phyloP scores from a whole-genome alignment of 2,113 vertebrate species.

The Hiodon alosoides region DNA sequence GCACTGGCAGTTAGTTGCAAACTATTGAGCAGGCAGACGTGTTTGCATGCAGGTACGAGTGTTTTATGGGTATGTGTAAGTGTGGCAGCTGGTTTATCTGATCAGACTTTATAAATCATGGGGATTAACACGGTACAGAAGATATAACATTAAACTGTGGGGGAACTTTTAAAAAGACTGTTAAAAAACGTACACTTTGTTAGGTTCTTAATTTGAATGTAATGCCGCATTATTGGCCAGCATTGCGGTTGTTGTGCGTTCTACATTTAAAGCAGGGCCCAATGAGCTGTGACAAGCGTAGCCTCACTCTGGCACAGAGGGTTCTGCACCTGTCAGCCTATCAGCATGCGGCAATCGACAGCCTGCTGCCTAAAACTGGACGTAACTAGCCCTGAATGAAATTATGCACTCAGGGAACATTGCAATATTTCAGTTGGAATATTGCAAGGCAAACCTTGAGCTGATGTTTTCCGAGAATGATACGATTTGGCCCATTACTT shows the following conservation, averaged over 20 bases:
- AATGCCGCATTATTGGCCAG: neutral
- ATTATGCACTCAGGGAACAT: conserved; percentile 31
- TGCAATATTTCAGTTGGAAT: conserved; percentile 24
- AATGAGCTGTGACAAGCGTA: conserved; percentile 23
- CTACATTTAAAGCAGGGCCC: conserved; percentile 32
- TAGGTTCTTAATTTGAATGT: neutral
- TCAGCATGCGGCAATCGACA: conserved; percentile 23
- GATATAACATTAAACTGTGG: neutral
- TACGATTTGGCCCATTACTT: conserved; percentile 47
- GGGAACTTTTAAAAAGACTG: neutral
- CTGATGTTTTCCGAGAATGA: conserved; percentile 38
- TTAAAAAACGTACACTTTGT: conserved; percentile 1
- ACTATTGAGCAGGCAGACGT: neutral
- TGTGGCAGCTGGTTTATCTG: neutral
- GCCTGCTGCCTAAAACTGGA: conserved; percentile 25
- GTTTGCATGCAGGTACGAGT: neutral
- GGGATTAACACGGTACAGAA: no score
- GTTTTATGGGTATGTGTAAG: neutral
- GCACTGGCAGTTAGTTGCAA: neutral
- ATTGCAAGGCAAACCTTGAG: conserved; percentile 38
- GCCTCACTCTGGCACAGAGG: neutral
- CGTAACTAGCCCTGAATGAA: conserved; percentile 31
- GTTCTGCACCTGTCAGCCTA: conserved; percentile 11
- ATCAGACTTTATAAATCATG: no score
- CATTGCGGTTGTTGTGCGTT: neutral